Base-by-base conservation (phyloP, 2,888 invertebrate species). In the Boloria euphrosyne region DNA sequence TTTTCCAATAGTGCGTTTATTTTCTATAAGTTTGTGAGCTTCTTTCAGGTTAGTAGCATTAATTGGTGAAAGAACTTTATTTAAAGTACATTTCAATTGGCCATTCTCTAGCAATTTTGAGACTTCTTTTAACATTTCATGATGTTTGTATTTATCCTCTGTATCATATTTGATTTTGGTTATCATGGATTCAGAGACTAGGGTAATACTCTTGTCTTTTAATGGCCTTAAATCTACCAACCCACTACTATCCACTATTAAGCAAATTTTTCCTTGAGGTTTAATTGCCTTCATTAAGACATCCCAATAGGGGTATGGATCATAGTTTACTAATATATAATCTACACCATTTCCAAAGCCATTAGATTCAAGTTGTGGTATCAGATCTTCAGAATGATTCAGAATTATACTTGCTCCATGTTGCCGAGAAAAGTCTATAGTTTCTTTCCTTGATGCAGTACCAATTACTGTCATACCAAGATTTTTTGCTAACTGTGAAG, bases 251-350 rank as follows among this genome's bases (percentile, higher is more conserved):
- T 91, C 90, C 0, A 90, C 91, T 57, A 91, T 77, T 43, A 87
- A 72, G 71, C 91, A 90, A 31, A 91, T 91, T 69, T 74, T 85
- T 2, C 91, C 91, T 72, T 89, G 88, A 10, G 91, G 84, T 66
- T 88, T 91, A 7, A 88, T 86, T 13, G 75, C 82, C 70, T 81
- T 78, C 80, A 84, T 86, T 60, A 91, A 55, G 0, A 83, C 85
- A 44, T 88, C 77, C 91, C 91, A 91, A 54, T 91, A 90, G 1
- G 87, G 88, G 47, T 78, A 87, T 13, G 91, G 91, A 67, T 91
- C 90, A 69, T 84, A 90, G 67, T 88, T 90, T 0, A 89, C 85
- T 7, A 91, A 69, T 55, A 91, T 88, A 51, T 77, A 88, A 69
- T 91, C 87, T 2, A 91, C 88, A 47, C 88, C 89, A 31, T 74